These are phyloP conservation scores for Sitodiplosis mosellana DNA, from an alignment of 1,140 invertebrate genomes.

Conservation along the genomic window DNA sequence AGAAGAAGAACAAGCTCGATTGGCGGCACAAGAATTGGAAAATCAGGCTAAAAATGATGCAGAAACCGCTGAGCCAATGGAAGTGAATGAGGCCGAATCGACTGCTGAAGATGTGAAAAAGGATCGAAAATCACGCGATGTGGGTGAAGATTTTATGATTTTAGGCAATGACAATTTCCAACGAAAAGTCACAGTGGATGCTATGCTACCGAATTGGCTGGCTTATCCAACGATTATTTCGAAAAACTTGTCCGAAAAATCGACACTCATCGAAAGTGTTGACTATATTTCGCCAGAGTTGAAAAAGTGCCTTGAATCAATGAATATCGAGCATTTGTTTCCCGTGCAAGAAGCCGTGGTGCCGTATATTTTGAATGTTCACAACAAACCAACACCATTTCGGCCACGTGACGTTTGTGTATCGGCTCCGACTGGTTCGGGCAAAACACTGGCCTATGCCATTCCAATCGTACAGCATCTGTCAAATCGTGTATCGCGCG, in stretches of 20 bases:
- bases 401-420: slow-evolving; percentile 84
- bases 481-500: slow-evolving; percentile 24
- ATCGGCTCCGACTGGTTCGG: slow-evolving; percentile 92
- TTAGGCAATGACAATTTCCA: slow-evolving; percentile 1
- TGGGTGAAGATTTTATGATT: background rate
- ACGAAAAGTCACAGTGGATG: slow-evolving; percentile 30
- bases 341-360: slow-evolving; percentile 74
- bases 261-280: slow-evolving; percentile 36
- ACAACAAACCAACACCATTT: slow-evolving; percentile 34
- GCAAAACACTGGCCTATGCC: slow-evolving; percentile 90
- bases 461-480: slow-evolving; percentile 68
- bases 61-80: slow-evolving; percentile 5
- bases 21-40: background rate
- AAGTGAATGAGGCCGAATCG: background rate
- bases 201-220: slow-evolving; percentile 73
- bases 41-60: slow-evolving; percentile 4
- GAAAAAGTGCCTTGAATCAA: slow-evolving; percentile 40
- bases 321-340: slow-evolving; percentile 66
- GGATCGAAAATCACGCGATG: background rate
- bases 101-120: background rate
- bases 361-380: slow-evolving; percentile 52
- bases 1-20: slow-evolving; percentile 5
- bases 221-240: slow-evolving; percentile 58
- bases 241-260: slow-evolving; percentile 42
- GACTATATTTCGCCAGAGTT: slow-evolving; percentile 39